Evolutionary conservation across 2,113 vertebrate genomes (phyloP).

Genomic region (Vireo altiloquus): DNA sequence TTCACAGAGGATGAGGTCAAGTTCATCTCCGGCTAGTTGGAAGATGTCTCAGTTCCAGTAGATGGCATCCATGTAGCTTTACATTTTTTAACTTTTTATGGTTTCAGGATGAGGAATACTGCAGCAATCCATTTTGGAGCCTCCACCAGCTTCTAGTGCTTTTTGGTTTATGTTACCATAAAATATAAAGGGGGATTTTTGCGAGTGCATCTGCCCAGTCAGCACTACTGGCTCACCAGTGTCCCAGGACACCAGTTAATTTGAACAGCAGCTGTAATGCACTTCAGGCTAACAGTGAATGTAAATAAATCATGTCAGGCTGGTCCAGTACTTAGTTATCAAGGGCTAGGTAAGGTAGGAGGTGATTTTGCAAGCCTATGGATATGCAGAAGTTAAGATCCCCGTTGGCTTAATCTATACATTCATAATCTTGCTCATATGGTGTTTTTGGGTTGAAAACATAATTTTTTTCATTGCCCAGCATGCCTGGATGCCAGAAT

Average conservation of each 20-base stretch:
- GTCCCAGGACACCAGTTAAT: neutral
- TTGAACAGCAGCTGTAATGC: neutral
- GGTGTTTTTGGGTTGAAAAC: neutral
- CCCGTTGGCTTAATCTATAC: neutral
- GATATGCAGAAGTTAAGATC: neutral
- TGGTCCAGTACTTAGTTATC: neutral
- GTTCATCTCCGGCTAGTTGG: neutral
- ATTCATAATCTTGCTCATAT: neutral
- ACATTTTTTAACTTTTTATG: neutral
- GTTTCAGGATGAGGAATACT: neutral
- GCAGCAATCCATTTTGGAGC: neutral
- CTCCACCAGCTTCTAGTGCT: neutral
- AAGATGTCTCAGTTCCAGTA: neutral
- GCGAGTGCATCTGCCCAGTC: neutral
- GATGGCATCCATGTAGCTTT: constrained; percentile 35
- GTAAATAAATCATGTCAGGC: neutral
- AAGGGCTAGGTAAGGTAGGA: neutral
- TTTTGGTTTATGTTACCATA: neutral
- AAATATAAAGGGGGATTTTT: neutral
- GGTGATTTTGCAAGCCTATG: neutral
- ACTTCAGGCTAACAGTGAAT: neutral
- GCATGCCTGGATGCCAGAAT: neutral
- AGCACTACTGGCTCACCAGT: neutral
- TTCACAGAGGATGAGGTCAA: neutral
- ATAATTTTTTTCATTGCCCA: neutral